These are phyloP conservation scores for Pantherophis guttatus DNA, from an alignment of 2,113 vertebrate species.

Conservation along the genomic window DNA sequence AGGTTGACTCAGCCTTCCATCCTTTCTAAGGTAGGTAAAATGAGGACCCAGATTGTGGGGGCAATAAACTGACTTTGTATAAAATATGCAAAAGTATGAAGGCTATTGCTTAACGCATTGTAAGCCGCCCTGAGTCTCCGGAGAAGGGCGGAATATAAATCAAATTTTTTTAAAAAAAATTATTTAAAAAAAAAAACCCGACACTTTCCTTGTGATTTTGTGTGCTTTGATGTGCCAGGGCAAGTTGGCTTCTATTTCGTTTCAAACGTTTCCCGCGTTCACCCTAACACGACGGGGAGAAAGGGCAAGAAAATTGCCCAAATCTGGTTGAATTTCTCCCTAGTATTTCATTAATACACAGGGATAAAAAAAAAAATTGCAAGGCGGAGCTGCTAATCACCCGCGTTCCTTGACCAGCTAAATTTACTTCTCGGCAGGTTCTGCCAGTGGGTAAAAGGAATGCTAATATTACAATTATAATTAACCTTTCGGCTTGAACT, in stretches of 20 bases:
- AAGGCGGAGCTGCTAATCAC: slow-evolving; percentile 31
- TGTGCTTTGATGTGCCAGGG: slow-evolving; percentile 4
- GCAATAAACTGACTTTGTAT: no score
- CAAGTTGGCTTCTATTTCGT: slow-evolving; percentile 31
- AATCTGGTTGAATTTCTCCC: slow-evolving; percentile 42
- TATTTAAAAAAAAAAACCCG: neutral
- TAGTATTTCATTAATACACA: slow-evolving; percentile 53
- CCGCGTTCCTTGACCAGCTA: slow-evolving; percentile 49
- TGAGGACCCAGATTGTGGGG: no score
- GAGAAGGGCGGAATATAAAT: no score
- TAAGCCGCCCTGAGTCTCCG: no score
- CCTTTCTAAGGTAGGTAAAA: no score
- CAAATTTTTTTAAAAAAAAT: no score
- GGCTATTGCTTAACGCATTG: no score
- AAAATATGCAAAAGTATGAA: no score
- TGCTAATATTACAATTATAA: slow-evolving; percentile 47
- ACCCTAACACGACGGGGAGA: neutral
- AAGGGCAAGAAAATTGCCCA: slow-evolving; percentile 21
- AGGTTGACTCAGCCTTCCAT: no score
- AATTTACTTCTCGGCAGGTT: slow-evolving; percentile 47
- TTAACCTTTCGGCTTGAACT: slow-evolving; percentile 60
- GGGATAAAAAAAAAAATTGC: slow-evolving; percentile 4
- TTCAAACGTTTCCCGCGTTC: slow-evolving; percentile 17
- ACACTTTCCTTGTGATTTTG: neutral
- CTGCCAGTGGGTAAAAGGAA: slow-evolving; percentile 52